Conservation (phyloP, 2,797 vertebrate species). For the Notolepis coatsorum region DNA sequence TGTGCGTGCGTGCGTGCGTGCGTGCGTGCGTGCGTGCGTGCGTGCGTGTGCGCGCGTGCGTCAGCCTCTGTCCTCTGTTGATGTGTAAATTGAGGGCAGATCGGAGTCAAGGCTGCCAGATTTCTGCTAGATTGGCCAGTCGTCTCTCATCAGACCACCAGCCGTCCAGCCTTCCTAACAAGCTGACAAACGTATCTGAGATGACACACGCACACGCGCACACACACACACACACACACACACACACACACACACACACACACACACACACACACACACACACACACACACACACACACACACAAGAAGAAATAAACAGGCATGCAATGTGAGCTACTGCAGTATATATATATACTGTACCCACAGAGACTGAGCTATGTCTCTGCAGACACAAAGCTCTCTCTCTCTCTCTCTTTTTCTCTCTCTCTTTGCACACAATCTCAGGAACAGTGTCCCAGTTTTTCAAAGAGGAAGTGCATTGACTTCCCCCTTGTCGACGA, state of each 20-base stretch:
- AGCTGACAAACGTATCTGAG: conserved; percentile 58
- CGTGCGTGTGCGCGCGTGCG: not conserved
- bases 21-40: not conserved
- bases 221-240: conserved; percentile 22
- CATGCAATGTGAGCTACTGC: not conserved
- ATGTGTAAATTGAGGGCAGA: conserved; percentile 73
- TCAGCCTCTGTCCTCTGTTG: conserved; percentile 46
- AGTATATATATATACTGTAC: not conserved
- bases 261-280: conserved; percentile 3
- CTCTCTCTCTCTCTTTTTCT: conserved; percentile 26
- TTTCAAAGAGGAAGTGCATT: conserved; percentile 36
- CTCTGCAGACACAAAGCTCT: conserved; percentile 42
- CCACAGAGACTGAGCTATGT: conserved; percentile 11
- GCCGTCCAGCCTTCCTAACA: conserved; percentile 47
- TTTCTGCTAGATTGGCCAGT: conserved; percentile 59
- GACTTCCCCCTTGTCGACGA: conserved; percentile 8
- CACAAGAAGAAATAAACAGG: conserved; percentile 3
- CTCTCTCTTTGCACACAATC: conserved; percentile 60
- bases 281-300: conserved; percentile 13
- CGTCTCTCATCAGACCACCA: conserved; percentile 58
- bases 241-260: conserved; percentile 5
- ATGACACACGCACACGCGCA: conserved; percentile 22
- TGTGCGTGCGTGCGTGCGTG: not conserved
- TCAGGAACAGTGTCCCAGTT: conserved; percentile 56
- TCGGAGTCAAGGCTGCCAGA: conserved; percentile 62